Conservation (phyloP, 2,797 vertebrate genomes). For the Melanotaenia trifasciata region DNA sequence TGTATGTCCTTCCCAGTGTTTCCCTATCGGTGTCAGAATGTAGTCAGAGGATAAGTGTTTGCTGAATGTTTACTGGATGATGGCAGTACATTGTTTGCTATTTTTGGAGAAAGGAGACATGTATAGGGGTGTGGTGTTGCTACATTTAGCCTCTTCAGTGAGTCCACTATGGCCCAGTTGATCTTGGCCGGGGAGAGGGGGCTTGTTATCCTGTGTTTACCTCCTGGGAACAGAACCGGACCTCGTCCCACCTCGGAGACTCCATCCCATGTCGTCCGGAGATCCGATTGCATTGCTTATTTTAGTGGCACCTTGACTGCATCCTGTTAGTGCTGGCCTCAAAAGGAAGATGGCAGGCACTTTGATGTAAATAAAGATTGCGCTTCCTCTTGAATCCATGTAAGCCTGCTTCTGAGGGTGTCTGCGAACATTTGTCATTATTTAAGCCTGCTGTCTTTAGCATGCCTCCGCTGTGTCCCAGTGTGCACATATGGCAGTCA, state of each 20-base stretch:
- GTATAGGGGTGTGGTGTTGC: conserved; percentile 75
- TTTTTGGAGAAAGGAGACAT: conserved; percentile 71
- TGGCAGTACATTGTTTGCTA: conserved; percentile 81
- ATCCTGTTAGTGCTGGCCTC: conserved; percentile 78
- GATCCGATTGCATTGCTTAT: conserved; percentile 77
- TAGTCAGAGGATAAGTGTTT: conserved; percentile 72
- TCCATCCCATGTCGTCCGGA: conserved; percentile 65
- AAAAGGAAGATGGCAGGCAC: conserved; percentile 65
- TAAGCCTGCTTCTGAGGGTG: conserved; percentile 70
- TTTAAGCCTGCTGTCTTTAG: conserved; percentile 72
- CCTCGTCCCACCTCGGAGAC: conserved; percentile 45
- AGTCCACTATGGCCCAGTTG: conserved; percentile 69
- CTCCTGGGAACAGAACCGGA: conserved; percentile 72
- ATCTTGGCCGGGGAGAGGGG: conserved; percentile 17
- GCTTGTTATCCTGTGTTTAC: conserved; percentile 83
- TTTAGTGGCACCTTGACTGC: conserved; percentile 78
- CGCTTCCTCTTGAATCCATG: conserved; percentile 64
- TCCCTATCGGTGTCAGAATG: conserved; percentile 71
- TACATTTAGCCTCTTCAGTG: conserved; percentile 71
- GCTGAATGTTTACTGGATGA: conserved; percentile 80
- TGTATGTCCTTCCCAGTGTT: conserved; percentile 71
- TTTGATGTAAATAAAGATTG: conserved; percentile 82
- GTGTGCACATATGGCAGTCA: conserved; percentile 43
- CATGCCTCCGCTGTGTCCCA: conserved; percentile 41
- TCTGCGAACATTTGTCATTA: conserved; percentile 69